A percentile compares a stretch with the other conserved stretches of the same genome.
Conservation (phyloP, 2,113 vertebrate genomes). For the Dicentrarchus labrax region DNA sequence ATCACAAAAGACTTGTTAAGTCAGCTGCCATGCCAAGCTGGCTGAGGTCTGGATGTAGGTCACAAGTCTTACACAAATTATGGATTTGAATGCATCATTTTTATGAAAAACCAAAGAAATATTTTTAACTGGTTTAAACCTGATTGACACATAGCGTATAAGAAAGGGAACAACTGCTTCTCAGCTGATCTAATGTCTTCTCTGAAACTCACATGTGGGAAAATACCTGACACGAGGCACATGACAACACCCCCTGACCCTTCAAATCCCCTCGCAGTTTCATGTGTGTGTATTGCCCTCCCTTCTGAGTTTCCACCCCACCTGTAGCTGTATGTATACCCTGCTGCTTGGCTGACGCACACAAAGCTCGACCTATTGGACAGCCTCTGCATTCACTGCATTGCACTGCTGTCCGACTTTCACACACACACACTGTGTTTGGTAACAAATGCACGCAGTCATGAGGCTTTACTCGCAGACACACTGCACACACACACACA, state of each 20-base stretch:
- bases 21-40: not conserved
- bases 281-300: not conserved
- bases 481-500: not conserved
- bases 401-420: constrained; percentile 11
- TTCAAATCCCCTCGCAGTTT: not conserved
- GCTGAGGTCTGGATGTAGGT: not conserved
- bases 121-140: too few relatives aligned
- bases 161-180: not conserved
- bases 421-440: constrained; percentile 52
- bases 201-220: constrained; percentile 10
- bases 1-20: not conserved
- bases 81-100: not conserved
- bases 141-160: too few relatives aligned
- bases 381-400: constrained; percentile 40
- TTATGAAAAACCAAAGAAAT: too few relatives aligned
- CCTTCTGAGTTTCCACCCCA: constrained; percentile 73
- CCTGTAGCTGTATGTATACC: constrained; percentile 57
- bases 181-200: not conserved
- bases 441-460: constrained; percentile 59
- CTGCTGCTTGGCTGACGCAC: constrained; percentile 53
- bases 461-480: not conserved
- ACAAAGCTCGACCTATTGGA: constrained; percentile 17
- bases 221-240: constrained; percentile 35
- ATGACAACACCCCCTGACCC: constrained; percentile 26
- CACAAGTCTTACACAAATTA: not conserved